Conservation (phyloP, 2,888 invertebrate species). For the Tortricodes alternella region DNA sequence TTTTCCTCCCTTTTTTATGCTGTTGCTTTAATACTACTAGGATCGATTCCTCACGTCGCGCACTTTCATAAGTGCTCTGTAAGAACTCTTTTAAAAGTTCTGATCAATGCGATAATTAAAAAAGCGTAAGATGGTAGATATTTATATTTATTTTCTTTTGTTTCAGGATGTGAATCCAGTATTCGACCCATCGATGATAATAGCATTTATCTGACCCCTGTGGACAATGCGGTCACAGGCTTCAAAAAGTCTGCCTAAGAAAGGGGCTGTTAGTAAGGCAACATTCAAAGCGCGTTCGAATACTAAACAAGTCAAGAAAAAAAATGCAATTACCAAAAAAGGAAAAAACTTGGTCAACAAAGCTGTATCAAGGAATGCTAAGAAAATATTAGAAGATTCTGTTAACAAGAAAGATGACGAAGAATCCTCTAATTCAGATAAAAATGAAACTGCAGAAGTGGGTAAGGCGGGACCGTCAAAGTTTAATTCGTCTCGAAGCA, state of each 20-base stretch:
- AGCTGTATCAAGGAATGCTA: conserved; percentile 55
- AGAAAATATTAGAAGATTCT: conserved; percentile 61
- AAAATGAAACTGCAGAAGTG: conserved; percentile 50
- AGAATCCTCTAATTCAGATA: conserved; percentile 48
- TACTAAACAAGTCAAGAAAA: conserved; percentile 61
- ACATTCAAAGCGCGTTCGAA: conserved; percentile 55
- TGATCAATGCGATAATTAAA: no score
- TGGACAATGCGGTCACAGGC: conserved; percentile 78
- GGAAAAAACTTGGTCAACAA: conserved; percentile 60
- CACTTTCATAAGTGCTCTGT: no score
- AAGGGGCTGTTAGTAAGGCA: conserved; percentile 69
- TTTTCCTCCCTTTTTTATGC: no score
- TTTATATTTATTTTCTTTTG: conserved; percentile 47
- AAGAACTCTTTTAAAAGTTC: no score
- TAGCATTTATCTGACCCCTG: conserved; percentile 59
- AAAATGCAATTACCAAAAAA: conserved; percentile 59
- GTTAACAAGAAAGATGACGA: conserved; percentile 50
- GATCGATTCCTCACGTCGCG: no score
- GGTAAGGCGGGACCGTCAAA: conserved; percentile 56
- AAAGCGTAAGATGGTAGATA: neutral
- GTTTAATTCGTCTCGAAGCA: conserved; percentile 47
- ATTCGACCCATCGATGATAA: conserved; percentile 64
- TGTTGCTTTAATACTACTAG: no score
- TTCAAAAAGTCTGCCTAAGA: conserved; percentile 73
- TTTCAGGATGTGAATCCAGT: conserved; percentile 72